phyloP scores from a whole-genome alignment of 2,888 invertebrate genomes.

The Ornithoptera alexandrae region DNA sequence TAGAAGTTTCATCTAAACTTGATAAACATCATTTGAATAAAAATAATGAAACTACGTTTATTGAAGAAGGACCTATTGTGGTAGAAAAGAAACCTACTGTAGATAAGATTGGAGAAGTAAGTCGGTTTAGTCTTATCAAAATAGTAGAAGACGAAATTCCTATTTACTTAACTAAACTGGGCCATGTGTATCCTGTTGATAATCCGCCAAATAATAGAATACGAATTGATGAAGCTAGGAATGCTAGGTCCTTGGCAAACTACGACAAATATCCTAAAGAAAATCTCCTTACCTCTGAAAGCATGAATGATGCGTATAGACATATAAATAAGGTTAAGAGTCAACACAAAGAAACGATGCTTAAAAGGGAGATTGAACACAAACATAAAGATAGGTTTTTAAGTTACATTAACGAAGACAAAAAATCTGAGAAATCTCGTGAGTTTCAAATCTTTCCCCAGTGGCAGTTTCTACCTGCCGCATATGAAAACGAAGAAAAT shows the following conservation, averaged over 20 bases:
- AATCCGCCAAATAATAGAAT: constrained; percentile 73
- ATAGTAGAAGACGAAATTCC: constrained; percentile 82
- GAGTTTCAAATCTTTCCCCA: constrained; percentile 46
- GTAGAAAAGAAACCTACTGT: constrained; percentile 81
- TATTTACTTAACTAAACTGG: constrained; percentile 71
- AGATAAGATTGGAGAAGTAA: constrained; percentile 85
- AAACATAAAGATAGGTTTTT: constrained; percentile 59
- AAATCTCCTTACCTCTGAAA: constrained; percentile 73
- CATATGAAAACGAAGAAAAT: constrained; percentile 66
- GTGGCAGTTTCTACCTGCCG: constrained; percentile 75
- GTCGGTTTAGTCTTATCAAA: constrained; percentile 84
- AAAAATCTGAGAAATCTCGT: constrained; percentile 50
- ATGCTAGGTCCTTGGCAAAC: constrained; percentile 66
- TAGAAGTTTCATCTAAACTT: constrained; percentile 84
- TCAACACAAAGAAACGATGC: constrained; percentile 35
- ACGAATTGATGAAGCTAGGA: constrained; percentile 74
- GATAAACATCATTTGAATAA: constrained; percentile 80
- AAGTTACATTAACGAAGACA: constrained; percentile 65
- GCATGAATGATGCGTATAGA: constrained; percentile 73
- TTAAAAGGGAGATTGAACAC: constrained; percentile 51
- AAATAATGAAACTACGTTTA: constrained; percentile 74
- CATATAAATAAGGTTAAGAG: constrained; percentile 54
- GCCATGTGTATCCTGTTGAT: constrained; percentile 73
- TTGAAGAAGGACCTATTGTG: constrained; percentile 75
- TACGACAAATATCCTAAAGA: constrained; percentile 65